Base-by-base conservation (phyloP, 2,113 vertebrate species). In the Arenaria interpres region DNA sequence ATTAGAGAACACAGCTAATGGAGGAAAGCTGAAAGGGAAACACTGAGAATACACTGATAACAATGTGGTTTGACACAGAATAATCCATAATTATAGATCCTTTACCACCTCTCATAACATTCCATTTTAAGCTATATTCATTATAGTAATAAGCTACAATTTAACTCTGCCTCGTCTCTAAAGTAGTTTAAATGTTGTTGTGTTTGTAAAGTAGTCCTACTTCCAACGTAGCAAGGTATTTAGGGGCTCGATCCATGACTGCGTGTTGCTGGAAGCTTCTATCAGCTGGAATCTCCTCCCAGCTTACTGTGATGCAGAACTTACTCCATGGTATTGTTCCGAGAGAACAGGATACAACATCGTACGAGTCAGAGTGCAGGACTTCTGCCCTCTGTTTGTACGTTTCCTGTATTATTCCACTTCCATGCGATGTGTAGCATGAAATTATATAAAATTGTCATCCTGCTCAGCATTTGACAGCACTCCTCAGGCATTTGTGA, bases 61-160 rank as follows among this genome's bases (percentile, higher is more conserved):
- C 64, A 69, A 46, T 15, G 39, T 82, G 77, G 30, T 67, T 84
- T 92, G 68, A 74, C 74, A 92, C 46, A 76, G n/a, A 33, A 54
- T 32, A 88, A 59, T 76, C 79, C 50, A 74, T 89, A 88, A 89
- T 88, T 93, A 92, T 19, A 80, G 90, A 94, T 90, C 59, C 73
- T 91, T 74, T 57, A 79, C 30, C 46, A 82, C 57, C 71, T 88
- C 91, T 96, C 71, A 33, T 62, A 87, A 88, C 35, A 60, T 43
- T 77, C 66, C 45, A 72, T 67, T 93, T 91, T 56, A 76, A 94
- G 60, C 83, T 71, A 60, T 51, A 80, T 68, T 94, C 64, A 88
- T 89, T 79, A 81, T 2, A 89, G 43, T 33, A 90, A 92, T 41
- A 73, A 89, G 35, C n/a, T 54, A 35, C 74, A 95, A 43, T 56